Conservation (phyloP, 2,888 invertebrate species). For the Trissoscelio sp. region DNA sequence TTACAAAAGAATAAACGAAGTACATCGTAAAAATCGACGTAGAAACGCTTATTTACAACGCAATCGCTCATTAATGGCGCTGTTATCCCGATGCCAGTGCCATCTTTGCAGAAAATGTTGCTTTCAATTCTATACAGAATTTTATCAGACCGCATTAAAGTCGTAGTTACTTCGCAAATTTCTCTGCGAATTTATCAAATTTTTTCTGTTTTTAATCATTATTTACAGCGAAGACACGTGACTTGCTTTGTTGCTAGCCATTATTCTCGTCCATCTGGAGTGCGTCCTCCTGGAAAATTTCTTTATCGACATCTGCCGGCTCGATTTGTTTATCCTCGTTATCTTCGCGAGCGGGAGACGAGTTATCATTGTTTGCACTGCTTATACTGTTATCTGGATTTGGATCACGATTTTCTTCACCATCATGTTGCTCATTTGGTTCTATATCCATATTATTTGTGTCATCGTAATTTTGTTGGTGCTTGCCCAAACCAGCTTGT, state of each 20-base stretch:
- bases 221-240: constrained; percentile 52
- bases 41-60: constrained; percentile 58
- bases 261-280: constrained; percentile 76
- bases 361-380: constrained; percentile 35
- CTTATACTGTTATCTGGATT: constrained; percentile 77
- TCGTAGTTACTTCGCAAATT: neutral
- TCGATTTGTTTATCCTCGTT: constrained; percentile 53
- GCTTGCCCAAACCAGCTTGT: constrained; percentile 77
- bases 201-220: constrained; percentile 1
- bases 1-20: constrained; percentile 26
- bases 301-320: constrained; percentile 66
- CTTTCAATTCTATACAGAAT: constrained; percentile 9
- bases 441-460: constrained; percentile 61
- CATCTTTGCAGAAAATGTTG: constrained; percentile 15
- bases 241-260: constrained; percentile 75
- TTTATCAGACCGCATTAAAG: neutral
- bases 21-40: constrained; percentile 38
- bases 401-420: constrained; percentile 81
- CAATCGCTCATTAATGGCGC: neutral
- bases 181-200: too few relatives aligned
- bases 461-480: constrained; percentile 76
- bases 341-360: constrained; percentile 22
- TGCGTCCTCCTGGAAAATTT: constrained; percentile 70
- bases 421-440: constrained; percentile 73
- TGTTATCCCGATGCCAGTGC: neutral